Evolutionary conservation across 2,797 vertebrate genomes (phyloP).

Genomic region (Lagocephalus sceleratus): DNA sequence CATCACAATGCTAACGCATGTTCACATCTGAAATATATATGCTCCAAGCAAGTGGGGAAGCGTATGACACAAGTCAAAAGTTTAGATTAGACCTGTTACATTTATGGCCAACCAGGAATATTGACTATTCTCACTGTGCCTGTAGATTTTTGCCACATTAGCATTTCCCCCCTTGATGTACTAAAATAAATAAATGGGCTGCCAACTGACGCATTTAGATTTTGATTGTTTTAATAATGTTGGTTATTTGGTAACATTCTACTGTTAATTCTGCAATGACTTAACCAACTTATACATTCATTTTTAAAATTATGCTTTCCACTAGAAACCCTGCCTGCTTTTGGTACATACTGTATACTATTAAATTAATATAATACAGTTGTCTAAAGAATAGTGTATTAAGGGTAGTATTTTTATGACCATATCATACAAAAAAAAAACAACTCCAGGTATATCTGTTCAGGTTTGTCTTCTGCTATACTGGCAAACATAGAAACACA

Average conservation of each 20-base stretch:
- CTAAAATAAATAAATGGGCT: background rate
- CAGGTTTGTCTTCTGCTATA: constrained; percentile 19
- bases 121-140: constrained; percentile 1
- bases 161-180: constrained; percentile 3
- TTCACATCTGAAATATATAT: constrained; percentile 22
- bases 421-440: constrained; percentile 34
- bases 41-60: constrained; percentile 19
- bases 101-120: background rate
- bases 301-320: constrained; percentile 45
- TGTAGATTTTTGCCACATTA: constrained; percentile 2
- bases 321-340: constrained; percentile 62
- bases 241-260: constrained; percentile 10
- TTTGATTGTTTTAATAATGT: constrained; percentile 1
- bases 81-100: constrained; percentile 10
- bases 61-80: constrained; percentile 23
- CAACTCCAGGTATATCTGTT: too few species aligned
- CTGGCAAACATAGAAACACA: constrained; percentile 37
- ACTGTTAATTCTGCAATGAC: constrained; percentile 14
- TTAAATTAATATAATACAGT: constrained; percentile 71
- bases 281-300: constrained; percentile 24
- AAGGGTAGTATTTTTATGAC: constrained; percentile 38
- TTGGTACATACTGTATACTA: constrained; percentile 74
- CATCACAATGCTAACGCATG: constrained; percentile 23
- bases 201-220: constrained; percentile 1
- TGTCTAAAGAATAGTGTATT: constrained; percentile 58